Base-by-base conservation (phyloP, 1,140 invertebrate species). In the Venturia canescens region DNA sequence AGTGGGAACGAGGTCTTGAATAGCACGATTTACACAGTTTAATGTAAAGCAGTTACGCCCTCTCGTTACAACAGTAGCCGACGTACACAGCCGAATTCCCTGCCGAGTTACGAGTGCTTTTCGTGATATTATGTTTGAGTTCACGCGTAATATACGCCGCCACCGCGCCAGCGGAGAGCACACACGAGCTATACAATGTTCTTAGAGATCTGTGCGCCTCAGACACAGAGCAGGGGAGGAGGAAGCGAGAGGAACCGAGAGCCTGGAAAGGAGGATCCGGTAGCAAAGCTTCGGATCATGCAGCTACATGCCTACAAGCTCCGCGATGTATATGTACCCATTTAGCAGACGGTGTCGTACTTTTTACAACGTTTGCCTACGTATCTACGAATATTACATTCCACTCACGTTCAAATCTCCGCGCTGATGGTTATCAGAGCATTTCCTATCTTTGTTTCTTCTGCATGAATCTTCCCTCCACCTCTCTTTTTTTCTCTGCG, bases 81-180 rank as follows among this genome's bases (percentile, higher is more conserved):
- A 15, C 15, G 48, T 16, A 15, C n/a, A 27, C n/a, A 27, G 23
- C 23, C 16, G 16, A 21, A 53, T 18, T 27, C n/a, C 11, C 72
- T 21, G 57, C n/a, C 27, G 82, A 84, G 85, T 84, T 83, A 82
- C 80, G 80, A 83, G 82, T 83, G 84, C 84, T 86, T 85, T 86
- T 79, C 84, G 82, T 82, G 85, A 86, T 86, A 86, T 86, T 86
- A 86, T 85, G 84, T 86, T 86, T 86, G 84, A 86, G 85, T 86
- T 86, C 76, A 80, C 81, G 75, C 80, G 83, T 85, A 86, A 86
- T 86, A 85, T 84, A 82, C 82, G 83, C 80, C 34, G 29, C 57
- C n/a, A 82, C 80, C 34, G 29, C 57, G 18, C 21, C 75, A 44
- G 23, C 72, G 18, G 34, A 74, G 9, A 50, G 48, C 29, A n/a